Conservation (phyloP, 2,797 vertebrate species). For the Potorous gilbertii region DNA sequence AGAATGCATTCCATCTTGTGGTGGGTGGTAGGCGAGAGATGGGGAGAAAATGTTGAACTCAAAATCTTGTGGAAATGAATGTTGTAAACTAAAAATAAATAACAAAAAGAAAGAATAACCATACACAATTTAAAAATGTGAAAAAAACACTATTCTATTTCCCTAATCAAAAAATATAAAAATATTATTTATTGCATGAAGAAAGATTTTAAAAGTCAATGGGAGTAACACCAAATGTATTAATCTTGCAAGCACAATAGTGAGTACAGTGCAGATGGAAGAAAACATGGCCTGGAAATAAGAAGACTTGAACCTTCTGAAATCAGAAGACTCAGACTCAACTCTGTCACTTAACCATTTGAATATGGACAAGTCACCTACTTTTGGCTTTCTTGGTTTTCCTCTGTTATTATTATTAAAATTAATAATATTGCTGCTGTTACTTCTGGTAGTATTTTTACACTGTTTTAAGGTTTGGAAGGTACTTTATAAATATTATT, state of each 20-base stretch:
- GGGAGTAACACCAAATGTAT: constrained; percentile 44
- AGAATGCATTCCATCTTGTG: too few relatives aligned
- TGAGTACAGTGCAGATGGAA: not conserved
- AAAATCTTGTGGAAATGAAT: too few relatives aligned
- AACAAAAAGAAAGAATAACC: too few relatives aligned
- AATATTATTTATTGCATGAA: not conserved
- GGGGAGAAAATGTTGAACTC: too few relatives aligned
- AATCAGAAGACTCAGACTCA: too few relatives aligned
- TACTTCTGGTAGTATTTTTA: not conserved
- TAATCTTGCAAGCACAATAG: not conserved
- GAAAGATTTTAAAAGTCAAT: constrained; percentile 19
- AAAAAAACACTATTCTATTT: constrained; percentile 19
- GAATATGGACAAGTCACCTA: not conserved
- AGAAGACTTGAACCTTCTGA: too few relatives aligned
- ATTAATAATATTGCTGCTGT: not conserved
- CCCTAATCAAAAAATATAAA: constrained; percentile 12
- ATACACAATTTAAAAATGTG: too few relatives aligned
- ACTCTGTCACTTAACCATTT: not conserved
- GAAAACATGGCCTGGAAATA: not conserved
- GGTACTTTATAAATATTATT: too few relatives aligned
- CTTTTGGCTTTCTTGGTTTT: not conserved
- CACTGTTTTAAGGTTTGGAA: too few relatives aligned
- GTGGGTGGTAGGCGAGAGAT: too few relatives aligned
- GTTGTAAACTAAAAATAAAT: too few relatives aligned
- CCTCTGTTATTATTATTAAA: not conserved